Evolutionary conservation across 2,797 vertebrate species (phyloP), one percentile per base, ranked within the genome.

Genomic region (Rhabdomys pumilio): DNA sequence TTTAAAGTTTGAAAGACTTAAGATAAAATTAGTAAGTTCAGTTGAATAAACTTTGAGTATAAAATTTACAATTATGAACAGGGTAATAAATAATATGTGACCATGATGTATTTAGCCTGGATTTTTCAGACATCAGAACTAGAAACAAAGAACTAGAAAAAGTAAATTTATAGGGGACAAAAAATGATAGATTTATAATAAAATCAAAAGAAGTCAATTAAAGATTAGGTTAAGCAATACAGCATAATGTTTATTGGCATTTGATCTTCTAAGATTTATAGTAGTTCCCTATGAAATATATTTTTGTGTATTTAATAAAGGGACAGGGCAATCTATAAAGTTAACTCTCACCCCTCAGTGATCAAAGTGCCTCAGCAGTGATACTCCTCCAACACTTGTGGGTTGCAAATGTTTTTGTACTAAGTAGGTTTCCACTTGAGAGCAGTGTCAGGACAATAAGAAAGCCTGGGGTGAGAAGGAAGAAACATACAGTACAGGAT

Each of bases 21-120:
- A 29, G 24, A 34, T 69, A 24, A 85, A 80, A 69, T 41, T 81
- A 31, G 13, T 53, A 24, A 79, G 38, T 79, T 72, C 38, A 82
- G 41, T 12, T 57, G 29, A 82, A 89, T 38, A 55, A 69, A 10
- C 13, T 86, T 41, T 82, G 55, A 59, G 19, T 65, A 92, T 38
- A 90, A 80, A 83, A 75, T 26, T 83, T 22, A 65, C 76, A 88
- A 47, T 88, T 31, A 94, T 61, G 3, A 87, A 90, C 20, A 93
- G 1, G 81, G 38, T 53, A 41, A 61, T 65, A 29, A 79, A 50
- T 80, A 76, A 79, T 17, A 69, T 83, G 44, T 22, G 57, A 57
- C 77, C 4, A 29, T 59, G 44, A 63, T 26, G 6, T 50, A 31
- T 84, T 81, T 87, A 69, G 44, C 14, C 29, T 90, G 10, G 0